Conservation (phyloP, 2,888 invertebrate genomes). For the Steromphala cineraria region DNA sequence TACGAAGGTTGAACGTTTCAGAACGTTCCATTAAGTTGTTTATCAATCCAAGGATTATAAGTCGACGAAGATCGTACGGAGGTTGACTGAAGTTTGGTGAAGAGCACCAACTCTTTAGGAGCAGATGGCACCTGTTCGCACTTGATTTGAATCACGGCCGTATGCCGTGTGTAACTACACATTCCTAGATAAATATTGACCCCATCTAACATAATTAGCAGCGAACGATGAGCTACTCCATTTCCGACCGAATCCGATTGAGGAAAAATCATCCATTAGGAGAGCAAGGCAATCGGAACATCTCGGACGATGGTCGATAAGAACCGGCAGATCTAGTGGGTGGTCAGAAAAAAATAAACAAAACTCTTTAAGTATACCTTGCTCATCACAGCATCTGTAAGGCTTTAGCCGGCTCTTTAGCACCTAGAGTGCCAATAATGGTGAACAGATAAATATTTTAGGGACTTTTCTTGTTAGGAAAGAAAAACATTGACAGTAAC, state of each 20-base stretch:
- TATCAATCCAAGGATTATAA: no score
- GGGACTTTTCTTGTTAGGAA: not conserved
- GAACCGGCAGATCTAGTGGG: no score
- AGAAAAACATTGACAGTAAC: slow-evolving; percentile 5
- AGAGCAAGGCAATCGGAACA: no score
- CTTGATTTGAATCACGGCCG: not conserved
- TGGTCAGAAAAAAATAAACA: no score
- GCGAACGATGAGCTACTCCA: not conserved
- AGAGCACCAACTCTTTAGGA: no score
- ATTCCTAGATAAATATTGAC: slow-evolving; percentile 5
- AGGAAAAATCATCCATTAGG: not conserved
- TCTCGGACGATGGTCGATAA: no score
- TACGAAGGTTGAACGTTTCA: no score
- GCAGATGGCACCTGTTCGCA: no score
- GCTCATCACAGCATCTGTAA: not conserved
- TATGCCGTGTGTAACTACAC: not conserved
- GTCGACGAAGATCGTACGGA: no score
- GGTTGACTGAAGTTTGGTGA: no score
- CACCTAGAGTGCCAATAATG: not conserved
- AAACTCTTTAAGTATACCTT: no score
- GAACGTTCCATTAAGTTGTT: no score
- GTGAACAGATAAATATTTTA: slow-evolving; percentile 1
- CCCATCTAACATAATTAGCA: not conserved
- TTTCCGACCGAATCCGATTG: not conserved
- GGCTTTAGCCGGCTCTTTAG: not conserved